A percentile compares a stretch with the other conserved stretches of the same genome.
These are phyloP conservation scores for Oreohelix idahoensis DNA, from an alignment of 1,140 invertebrate species.

Conservation along the genomic window DNA sequence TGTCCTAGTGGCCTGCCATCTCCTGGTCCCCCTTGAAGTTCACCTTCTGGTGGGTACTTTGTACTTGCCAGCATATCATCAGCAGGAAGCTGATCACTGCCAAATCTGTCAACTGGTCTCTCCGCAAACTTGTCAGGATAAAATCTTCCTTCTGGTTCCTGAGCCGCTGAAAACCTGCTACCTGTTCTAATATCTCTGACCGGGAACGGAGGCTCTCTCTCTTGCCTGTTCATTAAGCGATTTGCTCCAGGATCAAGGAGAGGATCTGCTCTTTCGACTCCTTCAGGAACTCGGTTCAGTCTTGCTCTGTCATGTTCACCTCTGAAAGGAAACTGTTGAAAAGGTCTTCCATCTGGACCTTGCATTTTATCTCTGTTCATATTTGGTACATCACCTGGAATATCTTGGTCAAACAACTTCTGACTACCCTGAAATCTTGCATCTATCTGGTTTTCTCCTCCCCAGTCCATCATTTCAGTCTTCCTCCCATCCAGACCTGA, in stretches of 20 bases:
- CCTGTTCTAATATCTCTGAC: not conserved
- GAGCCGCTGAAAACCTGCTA: not conserved
- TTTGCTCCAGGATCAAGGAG: not conserved
- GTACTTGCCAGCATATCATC: constrained; percentile 29
- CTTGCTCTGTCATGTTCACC: constrained; percentile 4
- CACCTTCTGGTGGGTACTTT: constrained; percentile 27
- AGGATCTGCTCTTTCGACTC: not conserved
- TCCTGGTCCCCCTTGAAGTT: not conserved
- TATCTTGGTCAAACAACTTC: not conserved
- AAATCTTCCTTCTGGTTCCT: constrained; percentile 4
- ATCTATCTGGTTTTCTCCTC: not conserved
- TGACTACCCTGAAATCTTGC: not conserved
- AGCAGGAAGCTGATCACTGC: not conserved
- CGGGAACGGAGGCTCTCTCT: not conserved
- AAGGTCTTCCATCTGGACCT: not conserved
- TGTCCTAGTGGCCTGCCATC: constrained; percentile 2
- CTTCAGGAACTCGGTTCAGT: not conserved
- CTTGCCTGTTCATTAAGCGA: constrained; percentile 2
- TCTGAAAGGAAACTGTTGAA: constrained; percentile 7
- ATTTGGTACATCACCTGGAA: not conserved
- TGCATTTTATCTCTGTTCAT: not conserved
- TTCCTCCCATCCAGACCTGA: not conserved
- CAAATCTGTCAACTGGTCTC: not conserved
- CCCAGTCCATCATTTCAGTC: not conserved
- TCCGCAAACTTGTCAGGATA: not conserved